These are phyloP conservation scores for Xylocampa areola DNA, from an alignment of 2,888 invertebrate species.

Conservation along the genomic window DNA sequence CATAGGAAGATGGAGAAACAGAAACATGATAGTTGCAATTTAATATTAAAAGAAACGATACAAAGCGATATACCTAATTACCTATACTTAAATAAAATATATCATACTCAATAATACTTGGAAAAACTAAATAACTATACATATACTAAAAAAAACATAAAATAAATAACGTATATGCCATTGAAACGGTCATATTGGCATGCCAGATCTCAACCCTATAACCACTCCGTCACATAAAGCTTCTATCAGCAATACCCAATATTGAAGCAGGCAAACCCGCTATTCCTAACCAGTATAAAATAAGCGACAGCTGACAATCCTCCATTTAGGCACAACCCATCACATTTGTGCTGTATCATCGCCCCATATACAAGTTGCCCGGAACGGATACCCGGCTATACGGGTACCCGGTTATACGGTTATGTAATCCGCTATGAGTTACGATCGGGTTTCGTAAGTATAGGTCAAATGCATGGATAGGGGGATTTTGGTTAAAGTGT, in stretches of 20 bases:
- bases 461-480: constrained; percentile 33
- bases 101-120: too few relatives aligned
- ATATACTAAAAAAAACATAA: too few relatives aligned
- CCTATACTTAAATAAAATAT: too few relatives aligned
- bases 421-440: constrained; percentile 42
- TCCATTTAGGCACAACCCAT: constrained; percentile 32
- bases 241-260: background rate
- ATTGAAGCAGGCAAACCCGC: constrained; percentile 5
- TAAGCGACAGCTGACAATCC: constrained; percentile 38
- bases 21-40: too few relatives aligned
- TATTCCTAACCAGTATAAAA: constrained; percentile 2
- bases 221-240: background rate
- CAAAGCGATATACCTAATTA: too few relatives aligned
- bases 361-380: constrained; percentile 21
- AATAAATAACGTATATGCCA: too few relatives aligned
- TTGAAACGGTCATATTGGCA: too few relatives aligned
- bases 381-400: constrained; percentile 14
- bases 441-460: constrained; percentile 27
- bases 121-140: too few relatives aligned
- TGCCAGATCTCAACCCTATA: background rate
- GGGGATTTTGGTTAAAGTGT: constrained; percentile 34
- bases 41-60: too few relatives aligned
- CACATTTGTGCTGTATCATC: constrained; percentile 46
- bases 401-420: constrained; percentile 20
- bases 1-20: too few relatives aligned